Evolutionary conservation across 2,888 invertebrate species (phyloP).

Genomic region (Aleiodes leptofemur): DNA sequence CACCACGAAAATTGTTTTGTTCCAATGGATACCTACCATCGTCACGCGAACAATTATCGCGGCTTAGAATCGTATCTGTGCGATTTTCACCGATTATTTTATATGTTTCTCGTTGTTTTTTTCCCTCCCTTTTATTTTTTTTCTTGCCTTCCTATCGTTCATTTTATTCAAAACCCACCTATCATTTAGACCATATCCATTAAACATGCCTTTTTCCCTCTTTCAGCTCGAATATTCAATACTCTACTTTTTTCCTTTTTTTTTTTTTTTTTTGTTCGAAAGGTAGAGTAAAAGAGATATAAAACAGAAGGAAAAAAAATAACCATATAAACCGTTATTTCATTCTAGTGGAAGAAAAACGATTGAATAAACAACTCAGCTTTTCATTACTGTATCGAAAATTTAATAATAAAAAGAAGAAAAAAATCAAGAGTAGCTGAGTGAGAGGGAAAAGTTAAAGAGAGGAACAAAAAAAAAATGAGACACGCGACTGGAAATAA

Average conservation of each 20-base stretch:
- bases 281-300: neutral
- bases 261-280: too few species aligned
- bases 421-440: neutral
- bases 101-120: conserved; percentile 3
- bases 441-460: neutral
- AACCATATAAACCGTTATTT: neutral
- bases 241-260: too few species aligned
- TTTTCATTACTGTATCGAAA: conserved; percentile 28
- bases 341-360: neutral
- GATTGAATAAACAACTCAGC: conserved; percentile 30
- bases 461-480: neutral
- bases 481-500: conserved; percentile 20
- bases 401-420: conserved; percentile 12
- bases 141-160: neutral
- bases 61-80: conserved; percentile 36
- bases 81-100: conserved; percentile 22
- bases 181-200: conserved; percentile 6
- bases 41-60: conserved; percentile 57
- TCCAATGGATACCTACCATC: conserved; percentile 50
- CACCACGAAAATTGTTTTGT: conserved; percentile 57
- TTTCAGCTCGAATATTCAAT: neutral
- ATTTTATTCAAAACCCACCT: neutral
- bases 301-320: neutral
- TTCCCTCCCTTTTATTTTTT: neutral
- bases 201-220: conserved; percentile 3